Base-by-base conservation (phyloP, 1,140 invertebrate genomes). In the Stenopsyche tienmushanensis region DNA sequence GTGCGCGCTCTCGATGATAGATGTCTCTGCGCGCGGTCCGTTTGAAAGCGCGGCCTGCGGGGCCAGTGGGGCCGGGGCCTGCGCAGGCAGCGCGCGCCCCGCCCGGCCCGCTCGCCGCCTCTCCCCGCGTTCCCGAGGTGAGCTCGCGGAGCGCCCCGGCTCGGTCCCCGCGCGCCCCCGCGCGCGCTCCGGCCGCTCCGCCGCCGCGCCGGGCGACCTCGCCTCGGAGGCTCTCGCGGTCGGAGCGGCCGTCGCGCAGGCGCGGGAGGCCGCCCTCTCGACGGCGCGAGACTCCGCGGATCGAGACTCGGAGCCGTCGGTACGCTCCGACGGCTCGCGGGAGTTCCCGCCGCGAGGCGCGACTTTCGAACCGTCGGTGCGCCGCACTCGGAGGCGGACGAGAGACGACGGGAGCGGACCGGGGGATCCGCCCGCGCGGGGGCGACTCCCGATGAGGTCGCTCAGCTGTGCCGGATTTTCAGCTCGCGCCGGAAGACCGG, bases 401-500 rank as follows among this genome's bases (percentile, higher is more conserved):
- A 34, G 29, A 34, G 13, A 34, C 29, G 5, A 7, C 29, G 29
- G 5, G 29, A 34, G 5, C 29, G 13, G 13, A 34, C 5, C 13
- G 13, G 13, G 13, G n/a, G 29, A 7, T 13, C 29, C 5, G 29
- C 13, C 13, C 5, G 5, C 13, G 13, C 5, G 29, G 5, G n/a
- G n/a, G n/a, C 13, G 5, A 34, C 5, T 34, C 5, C 13, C 13
- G 5, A 34, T 34, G 5, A 34, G 29, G 5, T 34, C 5, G 13
- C 13, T 34, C 29, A 34, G 13, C 5, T 34, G 29, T 34, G 29
- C 13, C 5, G 13, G 13, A 34, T 7, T 34, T 7, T 34, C 29
- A 34, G 29, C 13, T 34, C 29, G 13, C 5, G 5, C 5, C 5
- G 29, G 5, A 13, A 34, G 13, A 57, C 23, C 1, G 13, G 83